Evolutionary conservation across 2,888 invertebrate species (phyloP).

Genomic region (Caenorhabditis sp.): DNA sequence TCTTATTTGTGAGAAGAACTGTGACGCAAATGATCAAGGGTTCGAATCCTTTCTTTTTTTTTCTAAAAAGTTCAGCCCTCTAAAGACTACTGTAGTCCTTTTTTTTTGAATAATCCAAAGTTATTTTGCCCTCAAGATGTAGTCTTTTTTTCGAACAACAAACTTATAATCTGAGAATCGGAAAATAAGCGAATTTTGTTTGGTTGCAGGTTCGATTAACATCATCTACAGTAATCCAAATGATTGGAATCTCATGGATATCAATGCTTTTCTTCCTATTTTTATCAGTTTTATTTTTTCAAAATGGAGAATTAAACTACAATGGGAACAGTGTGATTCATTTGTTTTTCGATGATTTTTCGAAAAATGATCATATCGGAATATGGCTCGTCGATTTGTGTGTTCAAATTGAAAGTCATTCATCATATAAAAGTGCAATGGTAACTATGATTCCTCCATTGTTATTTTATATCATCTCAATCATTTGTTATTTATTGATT

Average conservation of each 20-base stretch:
- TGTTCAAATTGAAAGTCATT: slow-evolving; percentile 23
- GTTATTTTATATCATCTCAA: slow-evolving; percentile 24
- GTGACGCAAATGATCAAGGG: too few relatives aligned
- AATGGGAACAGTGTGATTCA: slow-evolving; percentile 37
- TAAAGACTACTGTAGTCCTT: too few relatives aligned
- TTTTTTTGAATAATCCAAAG: too few relatives aligned
- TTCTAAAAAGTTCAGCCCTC: too few relatives aligned
- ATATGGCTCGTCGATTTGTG: slow-evolving; percentile 38
- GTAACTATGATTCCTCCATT: slow-evolving; percentile 33
- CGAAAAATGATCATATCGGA: slow-evolving; percentile 29
- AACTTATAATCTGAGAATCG: background rate
- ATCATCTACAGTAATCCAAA: slow-evolving; percentile 20
- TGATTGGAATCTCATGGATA: slow-evolving; percentile 19
- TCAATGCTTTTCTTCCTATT: slow-evolving; percentile 12
- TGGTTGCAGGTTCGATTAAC: slow-evolving; percentile 29
- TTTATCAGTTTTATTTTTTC: slow-evolving; percentile 16
- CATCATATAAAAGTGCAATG: slow-evolving; percentile 17
- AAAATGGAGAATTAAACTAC: slow-evolving; percentile 26
- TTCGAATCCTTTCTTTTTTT: too few relatives aligned
- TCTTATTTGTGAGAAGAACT: too few relatives aligned
- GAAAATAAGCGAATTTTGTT: background rate
- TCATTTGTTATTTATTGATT: slow-evolving; percentile 32
- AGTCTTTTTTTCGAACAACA: too few relatives aligned
- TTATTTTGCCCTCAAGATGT: too few relatives aligned
- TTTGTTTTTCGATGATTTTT: slow-evolving; percentile 34